A percentile compares a stretch with the other conserved stretches of the same genome.
Evolutionary conservation across 2,888 invertebrate species (phyloP).

Genomic region (Malthinus seriepunctatus): DNA sequence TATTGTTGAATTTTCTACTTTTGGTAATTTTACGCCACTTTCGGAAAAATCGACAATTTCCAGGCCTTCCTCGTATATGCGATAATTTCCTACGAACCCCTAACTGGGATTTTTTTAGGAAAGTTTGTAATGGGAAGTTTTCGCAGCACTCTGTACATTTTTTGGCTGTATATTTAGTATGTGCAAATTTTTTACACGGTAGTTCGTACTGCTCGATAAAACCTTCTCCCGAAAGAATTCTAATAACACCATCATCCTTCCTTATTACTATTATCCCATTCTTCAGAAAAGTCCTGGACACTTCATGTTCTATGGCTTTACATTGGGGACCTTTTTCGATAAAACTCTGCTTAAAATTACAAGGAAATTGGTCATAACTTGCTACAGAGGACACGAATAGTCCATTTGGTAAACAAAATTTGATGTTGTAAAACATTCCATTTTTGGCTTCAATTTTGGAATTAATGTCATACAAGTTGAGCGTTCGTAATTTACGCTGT

Average conservation of each 20-base stretch:
- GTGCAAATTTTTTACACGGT: no score
- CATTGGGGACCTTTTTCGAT: slow-evolving; percentile 12
- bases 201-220: no score
- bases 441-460: not conserved
- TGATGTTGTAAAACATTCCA: slow-evolving; percentile 9
- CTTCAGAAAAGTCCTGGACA: slow-evolving; percentile 21
- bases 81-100: no score
- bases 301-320: slow-evolving; percentile 13
- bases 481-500: not conserved
- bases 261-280: slow-evolving; percentile 21
- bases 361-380: slow-evolving; percentile 5
- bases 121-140: no score
- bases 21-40: no score
- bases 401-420: slow-evolving; percentile 21
- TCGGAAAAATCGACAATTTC: no score
- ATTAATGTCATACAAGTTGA: slow-evolving; percentile 6
- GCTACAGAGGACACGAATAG: slow-evolving; percentile 13
- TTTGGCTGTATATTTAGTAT: not conserved
- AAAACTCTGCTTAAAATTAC: slow-evolving; percentile 26
- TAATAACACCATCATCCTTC: slow-evolving; percentile 15
- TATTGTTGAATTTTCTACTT: no score
- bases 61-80: no score
- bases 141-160: not conserved
- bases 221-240: no score
- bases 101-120: no score